Evolutionary conservation across 2,797 vertebrate species (phyloP), one percentile per base, ranked within the genome.

Genomic region (Typhlichthys eigenmanni): DNA sequence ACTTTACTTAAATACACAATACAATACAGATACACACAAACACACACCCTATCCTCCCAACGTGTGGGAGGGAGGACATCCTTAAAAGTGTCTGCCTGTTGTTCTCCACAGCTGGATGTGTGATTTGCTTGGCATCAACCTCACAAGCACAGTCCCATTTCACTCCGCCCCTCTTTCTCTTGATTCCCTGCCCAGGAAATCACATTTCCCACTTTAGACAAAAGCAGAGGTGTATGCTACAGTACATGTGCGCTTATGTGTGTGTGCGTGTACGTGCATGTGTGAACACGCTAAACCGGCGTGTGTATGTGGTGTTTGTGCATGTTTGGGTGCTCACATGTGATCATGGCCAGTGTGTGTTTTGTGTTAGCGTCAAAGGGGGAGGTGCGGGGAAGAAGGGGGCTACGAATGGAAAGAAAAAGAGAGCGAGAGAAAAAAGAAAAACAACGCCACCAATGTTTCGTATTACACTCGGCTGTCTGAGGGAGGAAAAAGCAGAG

Each of bases 391-490:
- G 0, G 60, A 55, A 32, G 47, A 19, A 59, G 85, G 83, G 81
- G 87, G 82, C 78, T 81, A 87, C 79, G 76, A 85, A 81, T 59
- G 34, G 34, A 38, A 38, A 38, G 34, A 38, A 38, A 38, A 38
- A 38, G 34, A 38, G n/a, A 38, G 34, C 8, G 24, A 3, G 24
- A n/a, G 55, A 6, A 5, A 55, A 34, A 34, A 8, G 54, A 72
- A 69, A 87, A 87, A 82, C 86, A 86, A 82, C 80, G 75, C 46
- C 51, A 68, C 75, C 75, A 73, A 62, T 78, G 90, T 89, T 89
- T 93, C 90, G 80, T 82, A 87, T 93, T 93, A 91, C 92, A 88
- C 75, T 83, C 66, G 68, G 68, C 59, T 61, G 71, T 57, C 74
- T 66, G 60, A 55, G 57, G 43, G 11, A 14, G 47, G 49, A 68